Evolutionary conservation across 1,140 invertebrate genomes (phyloP), one percentile per base, ranked within the genome.

Genomic region (Neodiprion lecontei): DNA sequence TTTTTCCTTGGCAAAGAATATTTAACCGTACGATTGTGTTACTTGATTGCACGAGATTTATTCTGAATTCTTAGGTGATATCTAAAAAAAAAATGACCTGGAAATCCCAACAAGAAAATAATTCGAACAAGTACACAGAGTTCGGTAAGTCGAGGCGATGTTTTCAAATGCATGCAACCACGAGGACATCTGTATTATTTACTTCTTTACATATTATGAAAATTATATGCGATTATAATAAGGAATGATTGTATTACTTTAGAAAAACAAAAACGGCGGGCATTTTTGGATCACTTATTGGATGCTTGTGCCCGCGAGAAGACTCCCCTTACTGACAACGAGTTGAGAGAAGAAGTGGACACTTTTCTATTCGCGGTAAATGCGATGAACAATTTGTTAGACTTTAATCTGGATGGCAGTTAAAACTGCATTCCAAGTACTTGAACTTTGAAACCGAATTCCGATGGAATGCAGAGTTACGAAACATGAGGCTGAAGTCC

Each of bases 301-400:
- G 90, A 93, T 76, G 86, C 90, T 66, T 89, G 87, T 67, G 81
- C 80, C 47, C 85, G 88, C 23, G 88, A 89, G 74, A 90, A 88
- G n/a, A 84, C 87, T 48, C 83, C 87, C 0, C 83, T 95, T 47
- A 91, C 89, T 14, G 89, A 93, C 77, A 81, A 90, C 66, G 93
- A 94, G 80, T 92, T 96, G 11, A 81, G 90, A 74, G 92, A 94
- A 85, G 92, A 94, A 88, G 92, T 94, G 0, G 92, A 95, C 75
- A 95, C 94, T 0, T 94, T 95, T 80, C 93, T 95, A 91, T 95
- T 95, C 88, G 93, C 91, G 86, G 94, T 95, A 76, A 81, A 79
- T 83, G n/a, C 9, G 53, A 61, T 61, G 11, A 61, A 61, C 53
- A 61, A 61, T 61, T 17, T 61, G 11, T 17, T 40, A 40, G 28